These are phyloP conservation scores for Heterodera carotae DNA, from an alignment of 1,140 invertebrate species.

Conservation along the genomic window DNA sequence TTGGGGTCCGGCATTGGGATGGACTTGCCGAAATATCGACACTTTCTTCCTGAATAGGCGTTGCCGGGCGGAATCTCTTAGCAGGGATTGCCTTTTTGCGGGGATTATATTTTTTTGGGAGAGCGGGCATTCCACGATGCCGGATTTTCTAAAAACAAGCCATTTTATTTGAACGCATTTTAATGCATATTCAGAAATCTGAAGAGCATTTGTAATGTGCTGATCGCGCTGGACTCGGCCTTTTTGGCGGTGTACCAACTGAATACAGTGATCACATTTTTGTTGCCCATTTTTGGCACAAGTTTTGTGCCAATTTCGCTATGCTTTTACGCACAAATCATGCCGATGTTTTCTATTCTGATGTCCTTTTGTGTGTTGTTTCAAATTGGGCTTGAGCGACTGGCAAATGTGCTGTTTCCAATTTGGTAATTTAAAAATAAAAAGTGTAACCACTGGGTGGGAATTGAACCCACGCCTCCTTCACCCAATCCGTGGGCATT, in stretches of 20 bases:
- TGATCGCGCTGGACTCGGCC: not conserved
- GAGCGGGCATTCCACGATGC: too few species aligned
- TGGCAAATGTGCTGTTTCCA: not conserved
- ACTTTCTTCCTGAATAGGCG: too few species aligned
- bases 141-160: too few species aligned
- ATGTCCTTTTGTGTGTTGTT: slow-evolving; percentile 1
- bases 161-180: too few species aligned
- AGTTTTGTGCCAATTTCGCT: not conserved
- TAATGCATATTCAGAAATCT: not conserved
- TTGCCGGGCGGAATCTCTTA: too few species aligned
- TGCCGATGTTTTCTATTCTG: not conserved
- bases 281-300: not conserved
- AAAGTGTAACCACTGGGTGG: too few species aligned
- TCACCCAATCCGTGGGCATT: too few species aligned
- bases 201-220: not conserved
- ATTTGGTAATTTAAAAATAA: slow-evolving; percentile 9
- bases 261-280: not conserved
- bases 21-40: too few species aligned
- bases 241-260: not conserved
- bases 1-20: too few species aligned
- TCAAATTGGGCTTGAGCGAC: not conserved
- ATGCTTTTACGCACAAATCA: not conserved
- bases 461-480: too few species aligned
- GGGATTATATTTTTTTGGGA: too few species aligned
- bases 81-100: too few species aligned